These are phyloP conservation scores for Ictalurus furcatus DNA, from an alignment of 2,113 vertebrate genomes.

Conservation along the genomic window DNA sequence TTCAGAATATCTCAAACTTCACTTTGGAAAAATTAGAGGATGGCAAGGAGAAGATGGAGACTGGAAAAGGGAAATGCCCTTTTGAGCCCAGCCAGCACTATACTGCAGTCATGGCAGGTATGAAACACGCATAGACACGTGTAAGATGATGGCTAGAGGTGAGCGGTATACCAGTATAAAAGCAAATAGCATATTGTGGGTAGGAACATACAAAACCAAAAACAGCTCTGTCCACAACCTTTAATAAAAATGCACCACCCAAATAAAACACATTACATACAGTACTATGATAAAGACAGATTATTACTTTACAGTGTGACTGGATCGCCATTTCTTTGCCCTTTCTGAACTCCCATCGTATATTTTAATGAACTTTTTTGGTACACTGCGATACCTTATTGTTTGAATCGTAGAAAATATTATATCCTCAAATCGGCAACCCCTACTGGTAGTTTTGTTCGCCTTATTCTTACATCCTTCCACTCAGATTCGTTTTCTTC, in stretches of 20 bases:
- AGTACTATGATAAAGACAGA: neutral
- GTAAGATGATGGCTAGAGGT: neutral
- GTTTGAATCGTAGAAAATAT: neutral
- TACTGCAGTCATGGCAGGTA: slow-evolving; percentile 83
- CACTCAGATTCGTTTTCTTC: neutral
- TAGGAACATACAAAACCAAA: neutral
- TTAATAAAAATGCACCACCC: neutral
- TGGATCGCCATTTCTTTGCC: neutral
- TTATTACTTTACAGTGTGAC: neutral
- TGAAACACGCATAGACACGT: neutral
- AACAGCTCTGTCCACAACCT: neutral
- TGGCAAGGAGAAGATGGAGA: slow-evolving; percentile 73
- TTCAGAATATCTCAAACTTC: slow-evolving; percentile 76
- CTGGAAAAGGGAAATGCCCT: slow-evolving; percentile 84
- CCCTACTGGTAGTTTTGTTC: neutral
- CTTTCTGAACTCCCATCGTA: neutral
- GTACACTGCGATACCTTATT: neutral
- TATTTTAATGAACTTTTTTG: neutral
- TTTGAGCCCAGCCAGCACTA: slow-evolving; percentile 86
- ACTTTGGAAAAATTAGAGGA: slow-evolving; percentile 70
- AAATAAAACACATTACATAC: neutral
- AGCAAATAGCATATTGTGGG: neutral
- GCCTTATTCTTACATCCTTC: neutral
- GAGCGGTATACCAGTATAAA: neutral
- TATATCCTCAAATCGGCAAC: neutral